A percentile compares a stretch with the other conserved stretches of the same genome.
These are phyloP conservation scores for Ganaspis brasiliensis DNA, from an alignment of 2,888 invertebrate species.

Conservation along the genomic window DNA sequence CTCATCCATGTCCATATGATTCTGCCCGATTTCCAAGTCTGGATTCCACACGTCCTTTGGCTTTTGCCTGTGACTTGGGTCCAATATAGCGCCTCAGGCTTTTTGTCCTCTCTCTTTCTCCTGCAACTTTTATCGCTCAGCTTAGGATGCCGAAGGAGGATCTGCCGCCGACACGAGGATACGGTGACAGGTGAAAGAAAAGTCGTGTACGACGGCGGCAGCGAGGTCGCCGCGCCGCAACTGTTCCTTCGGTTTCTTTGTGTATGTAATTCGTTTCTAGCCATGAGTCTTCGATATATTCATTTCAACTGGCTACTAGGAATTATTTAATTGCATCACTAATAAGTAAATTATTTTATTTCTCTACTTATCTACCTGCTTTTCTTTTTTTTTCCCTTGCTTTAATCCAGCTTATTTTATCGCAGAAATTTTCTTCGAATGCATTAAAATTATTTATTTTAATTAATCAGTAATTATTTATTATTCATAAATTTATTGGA, in stretches of 20 bases:
- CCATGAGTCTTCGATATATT: constrained; percentile 26
- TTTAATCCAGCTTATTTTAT: not conserved
- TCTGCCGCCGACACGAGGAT: constrained; percentile 43
- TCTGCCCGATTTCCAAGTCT: constrained; percentile 52
- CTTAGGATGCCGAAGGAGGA: constrained; percentile 62
- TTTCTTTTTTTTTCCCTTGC: not conserved
- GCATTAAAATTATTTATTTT: no score
- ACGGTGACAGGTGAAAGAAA: constrained; percentile 46
- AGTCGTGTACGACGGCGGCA: constrained; percentile 34
- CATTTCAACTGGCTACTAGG: not conserved
- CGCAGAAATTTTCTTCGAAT: not conserved
- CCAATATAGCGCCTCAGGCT: constrained; percentile 64
- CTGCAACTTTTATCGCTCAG: constrained; percentile 55
- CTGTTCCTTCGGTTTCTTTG: constrained; percentile 35
- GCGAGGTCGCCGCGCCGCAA: constrained; percentile 37
- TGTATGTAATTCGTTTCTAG: not conserved
- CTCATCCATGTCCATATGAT: constrained; percentile 28
- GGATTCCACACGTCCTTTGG: constrained; percentile 51
- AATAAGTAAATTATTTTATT: constrained; percentile 19
- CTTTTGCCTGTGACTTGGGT: constrained; percentile 52
- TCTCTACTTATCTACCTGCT: not conserved
- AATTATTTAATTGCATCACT: constrained; percentile 21
- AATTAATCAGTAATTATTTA: no score
- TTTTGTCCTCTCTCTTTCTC: constrained; percentile 67
- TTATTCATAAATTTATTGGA: no score